Evolutionary conservation across 2,113 vertebrate genomes (phyloP), one percentile per base, ranked within the genome.

Genomic region (Tor tambroides): DNA sequence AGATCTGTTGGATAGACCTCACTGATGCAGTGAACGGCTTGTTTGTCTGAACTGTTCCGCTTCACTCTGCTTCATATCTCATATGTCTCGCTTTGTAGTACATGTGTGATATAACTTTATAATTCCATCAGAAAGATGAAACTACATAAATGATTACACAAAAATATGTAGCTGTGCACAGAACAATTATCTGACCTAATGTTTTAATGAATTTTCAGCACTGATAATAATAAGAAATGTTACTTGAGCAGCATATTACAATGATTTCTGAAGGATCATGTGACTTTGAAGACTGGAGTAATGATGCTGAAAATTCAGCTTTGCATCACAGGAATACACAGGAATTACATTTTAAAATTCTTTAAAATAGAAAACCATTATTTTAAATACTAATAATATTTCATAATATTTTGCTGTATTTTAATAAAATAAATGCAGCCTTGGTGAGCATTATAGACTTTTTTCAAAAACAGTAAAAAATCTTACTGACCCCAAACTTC

Each of bases 1-100:
- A 83, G 41, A 83, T 69, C 61, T 49, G 26, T 69, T 26, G 1
- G 80, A 82, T 17, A 80, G 78, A 80, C 26, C 49, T 56, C 49
- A 78, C 46, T 11, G 19, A n/a, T 28, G 77, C 9, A 21, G 3
- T 79, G 28, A 79, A 32, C 21, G 21, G 17, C 76, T 51, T 54
- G 49, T 56, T 79, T 56, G 28, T 56, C 49, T 32, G 15, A 28
- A 54, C 17, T 12, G 49, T 80, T 80, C 30, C 28, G 35, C 23
- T 38, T 38, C 3, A 56, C 76, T 32, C 17, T 14, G 26, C 17
- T 56, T 79, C 38, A 46, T 28, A 41, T 43, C 35, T 54, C 46
- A 38, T 11, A 23, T 71, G 30, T 11, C 15, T 56, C 5, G 0
- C 76, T 79, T 54, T 79, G 15, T 32, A 56, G 28, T 32, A 30